Percentiles rank a stretch among this genome's conserved stretches.
Evolutionary conservation across 2,113 vertebrate species (phyloP).

Genomic region (Lampris megalopsis): DNA sequence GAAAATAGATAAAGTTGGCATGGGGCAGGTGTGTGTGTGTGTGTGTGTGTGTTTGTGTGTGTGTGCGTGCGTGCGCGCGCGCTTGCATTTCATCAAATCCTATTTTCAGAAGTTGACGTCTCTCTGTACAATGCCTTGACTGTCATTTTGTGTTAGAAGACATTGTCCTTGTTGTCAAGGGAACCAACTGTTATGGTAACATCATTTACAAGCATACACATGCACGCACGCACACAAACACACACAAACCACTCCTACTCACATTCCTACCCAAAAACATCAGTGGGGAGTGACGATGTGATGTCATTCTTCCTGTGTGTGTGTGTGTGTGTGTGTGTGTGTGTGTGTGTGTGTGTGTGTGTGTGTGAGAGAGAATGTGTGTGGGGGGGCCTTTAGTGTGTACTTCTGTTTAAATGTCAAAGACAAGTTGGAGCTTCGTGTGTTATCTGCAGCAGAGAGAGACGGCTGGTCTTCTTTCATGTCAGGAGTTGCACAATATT

Average conservation of each 20-base stretch:
- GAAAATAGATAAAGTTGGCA: background rate
- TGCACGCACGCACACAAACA: background rate
- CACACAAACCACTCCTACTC: background rate
- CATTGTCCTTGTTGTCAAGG: slow-evolving; percentile 68
- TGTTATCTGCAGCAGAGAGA: background rate
- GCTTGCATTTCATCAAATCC: background rate
- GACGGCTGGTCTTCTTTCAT: background rate
- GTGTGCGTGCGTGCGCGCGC: background rate
- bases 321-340: slow-evolving; percentile 17
- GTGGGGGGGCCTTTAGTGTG: background rate
- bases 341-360: background rate
- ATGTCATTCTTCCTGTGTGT: background rate
- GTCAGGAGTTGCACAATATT: background rate
- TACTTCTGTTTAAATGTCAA: slow-evolving; percentile 24
- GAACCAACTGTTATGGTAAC: slow-evolving; percentile 72
- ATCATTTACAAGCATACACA: slow-evolving; percentile 12
- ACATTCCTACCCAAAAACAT: slow-evolving; percentile 32
- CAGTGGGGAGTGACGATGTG: slow-evolving; percentile 22
- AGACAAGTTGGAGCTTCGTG: slow-evolving; percentile 24
- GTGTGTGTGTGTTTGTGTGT: background rate
- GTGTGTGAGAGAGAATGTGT: background rate
- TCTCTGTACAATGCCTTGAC: slow-evolving; percentile 50
- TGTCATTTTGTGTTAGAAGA: slow-evolving; percentile 54
- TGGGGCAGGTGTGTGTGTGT: background rate
- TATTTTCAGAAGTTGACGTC: slow-evolving; percentile 51